Evolutionary conservation across 2,888 invertebrate species (phyloP).

Genomic region (Spialia ferax): DNA sequence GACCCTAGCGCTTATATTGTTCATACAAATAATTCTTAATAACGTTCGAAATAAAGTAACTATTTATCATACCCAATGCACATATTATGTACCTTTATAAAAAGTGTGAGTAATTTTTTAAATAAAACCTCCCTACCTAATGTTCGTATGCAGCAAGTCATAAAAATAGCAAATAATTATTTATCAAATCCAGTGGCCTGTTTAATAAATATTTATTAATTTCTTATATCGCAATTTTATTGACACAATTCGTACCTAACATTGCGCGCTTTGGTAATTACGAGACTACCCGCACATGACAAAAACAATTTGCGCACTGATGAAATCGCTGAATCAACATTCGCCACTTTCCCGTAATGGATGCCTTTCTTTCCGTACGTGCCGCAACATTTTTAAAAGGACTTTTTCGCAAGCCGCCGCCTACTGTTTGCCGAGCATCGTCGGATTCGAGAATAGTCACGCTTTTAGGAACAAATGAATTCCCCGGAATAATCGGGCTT

Average conservation of each 20-base stretch:
- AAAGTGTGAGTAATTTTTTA: background rate
- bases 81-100: background rate
- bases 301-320: constrained; percentile 59
- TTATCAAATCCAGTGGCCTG: background rate
- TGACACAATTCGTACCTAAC: background rate
- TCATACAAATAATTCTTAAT: constrained; percentile 15
- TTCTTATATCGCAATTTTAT: background rate
- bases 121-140: background rate
- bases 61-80: background rate
- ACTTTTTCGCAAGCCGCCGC: constrained; percentile 82
- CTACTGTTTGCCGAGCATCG: constrained; percentile 71
- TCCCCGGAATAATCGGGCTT: constrained; percentile 75
- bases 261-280: constrained; percentile 11
- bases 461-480: constrained; percentile 81
- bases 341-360: constrained; percentile 84
- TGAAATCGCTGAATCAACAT: constrained; percentile 85
- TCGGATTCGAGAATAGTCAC: constrained; percentile 71
- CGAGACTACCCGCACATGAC: constrained; percentile 31
- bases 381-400: constrained; percentile 86
- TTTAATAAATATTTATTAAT: background rate
- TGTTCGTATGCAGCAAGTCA: background rate
- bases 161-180: background rate
- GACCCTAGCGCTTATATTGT: constrained; percentile 40
- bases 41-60: background rate
- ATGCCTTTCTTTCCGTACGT: constrained; percentile 80